Percentiles rank a stretch among this genome's conserved stretches.
phyloP scores from a whole-genome alignment of 1,140 invertebrate genomes.

The Ridgeia piscesae region DNA sequence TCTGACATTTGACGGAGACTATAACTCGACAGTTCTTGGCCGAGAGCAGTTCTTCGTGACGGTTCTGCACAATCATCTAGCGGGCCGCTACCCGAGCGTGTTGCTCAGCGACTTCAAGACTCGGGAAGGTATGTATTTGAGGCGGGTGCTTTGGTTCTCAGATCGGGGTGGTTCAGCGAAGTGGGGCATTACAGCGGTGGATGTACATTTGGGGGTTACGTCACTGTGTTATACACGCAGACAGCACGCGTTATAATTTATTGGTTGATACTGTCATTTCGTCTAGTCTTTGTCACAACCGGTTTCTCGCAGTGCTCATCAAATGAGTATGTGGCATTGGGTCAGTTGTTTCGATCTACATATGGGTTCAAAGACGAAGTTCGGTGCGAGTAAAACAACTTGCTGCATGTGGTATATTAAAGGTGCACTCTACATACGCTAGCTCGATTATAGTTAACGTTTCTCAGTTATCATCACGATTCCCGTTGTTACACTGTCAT shows the following conservation, averaged over 20 bases:
- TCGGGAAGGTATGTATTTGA: background rate
- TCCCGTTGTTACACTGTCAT: background rate
- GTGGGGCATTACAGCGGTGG: background rate
- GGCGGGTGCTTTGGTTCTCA: background rate
- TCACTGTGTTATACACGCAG: background rate
- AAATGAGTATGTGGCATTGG: background rate
- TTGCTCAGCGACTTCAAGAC: background rate
- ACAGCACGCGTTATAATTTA: no score
- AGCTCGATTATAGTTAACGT: background rate
- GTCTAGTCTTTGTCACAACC: background rate
- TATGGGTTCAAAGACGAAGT: no score
- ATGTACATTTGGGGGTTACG: background rate
- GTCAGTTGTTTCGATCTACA: background rate
- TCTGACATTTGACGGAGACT: constrained; percentile 11
- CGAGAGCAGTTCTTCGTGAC: constrained; percentile 21
- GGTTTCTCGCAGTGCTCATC: no score
- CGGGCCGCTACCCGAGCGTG: background rate
- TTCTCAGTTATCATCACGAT: background rate
- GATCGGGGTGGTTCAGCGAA: background rate
- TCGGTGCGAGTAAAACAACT: no score
- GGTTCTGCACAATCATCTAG: background rate
- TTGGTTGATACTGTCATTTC: background rate
- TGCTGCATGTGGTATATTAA: no score
- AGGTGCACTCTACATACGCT: no score
- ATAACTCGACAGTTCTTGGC: constrained; percentile 1